These are phyloP conservation scores for Galerucella pusilla DNA, from an alignment of 2,888 invertebrate species.

Conservation along the genomic window DNA sequence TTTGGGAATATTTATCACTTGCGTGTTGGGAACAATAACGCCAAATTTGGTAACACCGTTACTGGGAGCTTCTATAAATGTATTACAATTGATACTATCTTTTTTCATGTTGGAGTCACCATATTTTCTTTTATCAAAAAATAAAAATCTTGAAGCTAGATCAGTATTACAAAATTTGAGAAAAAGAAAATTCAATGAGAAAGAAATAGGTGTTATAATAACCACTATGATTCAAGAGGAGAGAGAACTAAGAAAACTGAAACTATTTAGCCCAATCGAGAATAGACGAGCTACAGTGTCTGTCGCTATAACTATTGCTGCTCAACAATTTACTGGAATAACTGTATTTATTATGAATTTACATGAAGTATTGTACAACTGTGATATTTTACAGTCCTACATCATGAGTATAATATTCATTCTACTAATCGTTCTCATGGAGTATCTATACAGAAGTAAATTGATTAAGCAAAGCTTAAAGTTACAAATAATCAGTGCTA, in stretches of 20 bases:
- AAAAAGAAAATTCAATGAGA: background rate
- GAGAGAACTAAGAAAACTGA: constrained; percentile 12
- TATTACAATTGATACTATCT: constrained; percentile 10
- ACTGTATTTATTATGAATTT: constrained; percentile 11
- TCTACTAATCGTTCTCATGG: background rate
- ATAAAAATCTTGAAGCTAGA: constrained; percentile 19
- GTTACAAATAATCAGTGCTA: background rate
- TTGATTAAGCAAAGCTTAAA: constrained; percentile 4
- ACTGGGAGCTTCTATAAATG: constrained; percentile 4
- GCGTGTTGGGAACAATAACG: background rate
- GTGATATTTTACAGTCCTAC: background rate
- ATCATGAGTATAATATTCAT: constrained; percentile 5
- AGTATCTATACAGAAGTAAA: background rate
- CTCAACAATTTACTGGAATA: constrained; percentile 18
- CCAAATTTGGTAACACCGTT: background rate
- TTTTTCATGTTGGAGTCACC: constrained; percentile 21
- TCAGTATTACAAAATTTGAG: background rate
- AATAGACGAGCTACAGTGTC: constrained; percentile 16
- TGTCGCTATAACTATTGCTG: constrained; percentile 1
- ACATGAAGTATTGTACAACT: constrained; percentile 15
- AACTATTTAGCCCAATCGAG: constrained; percentile 6
- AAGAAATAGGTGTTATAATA: constrained; percentile 1
- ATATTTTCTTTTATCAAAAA: constrained; percentile 9
- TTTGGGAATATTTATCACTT: constrained; percentile 10
- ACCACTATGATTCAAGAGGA: background rate